These are phyloP conservation scores for Dynastes hyllus DNA, from an alignment of 2,888 invertebrate species.

Conservation along the genomic window DNA sequence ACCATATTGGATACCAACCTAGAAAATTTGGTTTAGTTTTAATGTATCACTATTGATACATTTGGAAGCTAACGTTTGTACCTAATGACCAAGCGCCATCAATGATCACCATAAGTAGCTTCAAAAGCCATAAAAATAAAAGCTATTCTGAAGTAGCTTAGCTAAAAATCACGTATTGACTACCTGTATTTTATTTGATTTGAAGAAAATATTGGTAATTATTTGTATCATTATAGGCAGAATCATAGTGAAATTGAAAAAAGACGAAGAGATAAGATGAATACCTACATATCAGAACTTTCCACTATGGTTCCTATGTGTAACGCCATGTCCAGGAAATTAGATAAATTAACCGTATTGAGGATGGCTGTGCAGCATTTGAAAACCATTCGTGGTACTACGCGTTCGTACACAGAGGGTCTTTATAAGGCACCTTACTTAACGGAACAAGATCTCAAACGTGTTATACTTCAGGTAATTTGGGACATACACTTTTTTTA, in stretches of 20 bases:
- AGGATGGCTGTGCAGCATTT: slow-evolving; percentile 96
- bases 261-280: slow-evolving; percentile 95
- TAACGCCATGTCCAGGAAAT: slow-evolving; percentile 91
- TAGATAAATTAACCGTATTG: slow-evolving; percentile 93
- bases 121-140: too few relatives aligned
- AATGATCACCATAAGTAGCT: too few relatives aligned
- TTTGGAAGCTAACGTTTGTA: too few relatives aligned
- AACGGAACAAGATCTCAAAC: slow-evolving; percentile 90
- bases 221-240: slow-evolving; percentile 77
- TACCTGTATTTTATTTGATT: too few relatives aligned
- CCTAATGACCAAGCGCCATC: too few relatives aligned
- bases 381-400: slow-evolving; percentile 83
- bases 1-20: too few relatives aligned
- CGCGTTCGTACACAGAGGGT: slow-evolving; percentile 83
- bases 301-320: slow-evolving; percentile 96
- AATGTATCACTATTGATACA: too few relatives aligned
- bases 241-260: slow-evolving; percentile 98
- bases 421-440: slow-evolving; percentile 87
- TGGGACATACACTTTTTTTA: neutral
- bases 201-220: too few relatives aligned
- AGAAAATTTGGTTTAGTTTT: too few relatives aligned
- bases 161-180: too few relatives aligned
- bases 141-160: too few relatives aligned
- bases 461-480: slow-evolving; percentile 83
- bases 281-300: slow-evolving; percentile 93